phyloP scores from a whole-genome alignment of 2,888 invertebrate genomes.

The Nineta flava region DNA sequence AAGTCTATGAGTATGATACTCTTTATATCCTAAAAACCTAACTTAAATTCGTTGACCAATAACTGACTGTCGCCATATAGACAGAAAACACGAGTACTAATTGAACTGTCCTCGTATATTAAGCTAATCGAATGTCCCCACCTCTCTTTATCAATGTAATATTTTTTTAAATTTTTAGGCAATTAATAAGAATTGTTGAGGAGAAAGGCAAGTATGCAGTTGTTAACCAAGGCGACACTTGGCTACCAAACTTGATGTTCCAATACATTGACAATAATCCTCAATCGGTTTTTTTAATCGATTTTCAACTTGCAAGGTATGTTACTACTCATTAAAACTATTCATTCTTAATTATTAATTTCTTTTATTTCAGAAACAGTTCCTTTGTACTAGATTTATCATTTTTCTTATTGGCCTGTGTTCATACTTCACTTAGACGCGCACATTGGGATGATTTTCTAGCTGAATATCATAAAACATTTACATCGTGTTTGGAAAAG shows the following conservation, averaged over 20 bases:
- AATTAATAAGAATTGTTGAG: conserved; percentile 19
- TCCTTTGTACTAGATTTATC: background rate
- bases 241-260: conserved; percentile 50
- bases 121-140: no score
- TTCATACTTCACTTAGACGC: background rate
- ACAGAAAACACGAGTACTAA: no score
- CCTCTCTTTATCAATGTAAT: no score
- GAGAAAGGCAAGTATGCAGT: conserved; percentile 30
- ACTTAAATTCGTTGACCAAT: no score
- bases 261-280: conserved; percentile 22
- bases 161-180: no score
- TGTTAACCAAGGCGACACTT: conserved; percentile 49
- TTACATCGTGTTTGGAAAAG: background rate
- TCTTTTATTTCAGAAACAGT: background rate
- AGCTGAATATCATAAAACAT: background rate
- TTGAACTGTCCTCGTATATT: no score
- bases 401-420: background rate
- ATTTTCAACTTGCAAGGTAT: conserved; percentile 40
- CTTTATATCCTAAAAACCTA: no score
- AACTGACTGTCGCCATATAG: no score
- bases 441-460: background rate
- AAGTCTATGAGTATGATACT: no score
- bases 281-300: conserved; percentile 38
- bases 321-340: no score
- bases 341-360: no score